Percentiles rank a stretch among this genome's conserved stretches.
phyloP scores from a whole-genome alignment of 2,888 invertebrate genomes.

The Ariolimax columbianus region DNA sequence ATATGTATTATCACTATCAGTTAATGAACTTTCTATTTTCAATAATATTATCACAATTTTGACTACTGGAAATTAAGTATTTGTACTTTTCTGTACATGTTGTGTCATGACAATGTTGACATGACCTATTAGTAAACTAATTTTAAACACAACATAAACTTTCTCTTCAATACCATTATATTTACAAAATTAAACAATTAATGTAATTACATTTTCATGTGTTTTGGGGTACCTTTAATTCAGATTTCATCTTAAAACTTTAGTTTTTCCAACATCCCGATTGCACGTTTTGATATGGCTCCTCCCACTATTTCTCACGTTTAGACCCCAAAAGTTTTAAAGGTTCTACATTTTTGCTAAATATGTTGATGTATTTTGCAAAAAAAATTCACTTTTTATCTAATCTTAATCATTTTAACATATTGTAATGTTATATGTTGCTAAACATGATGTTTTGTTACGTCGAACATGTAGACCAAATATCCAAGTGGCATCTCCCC shows the following conservation, averaged over 20 bases:
- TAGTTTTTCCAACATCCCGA: background rate
- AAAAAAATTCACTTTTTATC: background rate
- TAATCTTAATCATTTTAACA: background rate
- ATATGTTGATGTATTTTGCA: background rate
- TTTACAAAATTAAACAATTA: background rate
- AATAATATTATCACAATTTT: background rate
- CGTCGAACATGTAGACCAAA: background rate
- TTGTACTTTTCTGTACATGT: background rate
- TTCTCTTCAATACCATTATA: background rate
- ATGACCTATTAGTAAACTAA: slow-evolving; percentile 14
- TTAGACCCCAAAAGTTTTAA: background rate
- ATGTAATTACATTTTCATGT: background rate
- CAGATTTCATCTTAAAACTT: background rate
- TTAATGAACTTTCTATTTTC: background rate
- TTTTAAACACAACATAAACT: background rate
- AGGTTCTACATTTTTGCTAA: background rate
- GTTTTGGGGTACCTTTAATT: background rate
- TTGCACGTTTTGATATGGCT: background rate
- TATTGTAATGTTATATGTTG: background rate
- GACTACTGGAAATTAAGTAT: background rate
- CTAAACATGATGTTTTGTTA: background rate
- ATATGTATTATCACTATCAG: background rate
- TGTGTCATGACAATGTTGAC: background rate
- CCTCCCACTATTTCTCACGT: background rate
- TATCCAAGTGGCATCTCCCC: too few relatives aligned